phyloP scores from a whole-genome alignment of 2,113 vertebrate genomes.

The Glareola pratincola region DNA sequence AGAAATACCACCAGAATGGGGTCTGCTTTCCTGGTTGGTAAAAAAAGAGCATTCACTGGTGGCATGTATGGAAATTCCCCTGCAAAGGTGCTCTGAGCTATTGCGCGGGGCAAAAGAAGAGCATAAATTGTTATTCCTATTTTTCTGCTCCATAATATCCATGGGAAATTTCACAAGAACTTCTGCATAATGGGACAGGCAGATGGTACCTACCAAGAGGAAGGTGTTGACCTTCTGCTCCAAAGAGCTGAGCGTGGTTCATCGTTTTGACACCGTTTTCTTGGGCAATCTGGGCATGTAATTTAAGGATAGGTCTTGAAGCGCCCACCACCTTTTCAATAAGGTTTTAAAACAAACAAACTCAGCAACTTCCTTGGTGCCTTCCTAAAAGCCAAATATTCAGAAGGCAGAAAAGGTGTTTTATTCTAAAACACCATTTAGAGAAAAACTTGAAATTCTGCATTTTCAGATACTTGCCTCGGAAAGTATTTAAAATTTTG shows the following conservation, averaged over 20 bases:
- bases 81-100: neutral
- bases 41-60: neutral
- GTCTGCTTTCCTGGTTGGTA: neutral
- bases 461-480: neutral
- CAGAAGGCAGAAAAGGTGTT: neutral
- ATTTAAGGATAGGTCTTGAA: neutral
- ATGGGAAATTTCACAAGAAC: neutral
- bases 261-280: neutral
- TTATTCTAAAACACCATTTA: neutral
- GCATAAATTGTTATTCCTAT: neutral
- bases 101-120: neutral
- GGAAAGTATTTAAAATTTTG: constrained; percentile 14
- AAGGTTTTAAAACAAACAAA: neutral
- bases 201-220: neutral
- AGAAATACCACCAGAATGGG: neutral
- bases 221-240: neutral
- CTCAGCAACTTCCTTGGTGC: fast-evolving
- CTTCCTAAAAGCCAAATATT: neutral
- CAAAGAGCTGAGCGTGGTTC: neutral
- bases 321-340: neutral
- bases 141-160: neutral
- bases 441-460: neutral
- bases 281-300: neutral
- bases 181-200: neutral
- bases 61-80: neutral